A percentile compares a stretch with the other conserved stretches of the same genome.
Evolutionary conservation across 2,888 invertebrate species (phyloP).

Genomic region (Caenorhabditis macrosperma): DNA sequence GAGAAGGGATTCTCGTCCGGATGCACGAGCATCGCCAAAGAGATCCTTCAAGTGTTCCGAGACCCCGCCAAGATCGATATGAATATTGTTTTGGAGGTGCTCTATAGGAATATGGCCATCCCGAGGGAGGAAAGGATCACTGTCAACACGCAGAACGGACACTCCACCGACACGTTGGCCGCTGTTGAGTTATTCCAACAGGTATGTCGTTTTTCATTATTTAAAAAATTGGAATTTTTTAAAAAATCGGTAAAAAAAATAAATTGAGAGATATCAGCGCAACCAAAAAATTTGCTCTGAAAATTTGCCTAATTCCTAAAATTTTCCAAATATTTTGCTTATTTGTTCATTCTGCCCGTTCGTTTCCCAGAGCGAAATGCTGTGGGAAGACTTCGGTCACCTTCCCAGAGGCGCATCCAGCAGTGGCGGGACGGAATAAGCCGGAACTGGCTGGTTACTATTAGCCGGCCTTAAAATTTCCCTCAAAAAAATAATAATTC

Average conservation of each 20-base stretch:
- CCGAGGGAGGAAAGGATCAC: slow-evolving; percentile 31
- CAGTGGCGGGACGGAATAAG: no score
- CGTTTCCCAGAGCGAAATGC: no score
- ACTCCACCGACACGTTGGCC: slow-evolving; percentile 50
- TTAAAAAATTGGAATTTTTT: neutral
- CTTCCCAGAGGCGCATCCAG: no score
- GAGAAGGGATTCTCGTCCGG: slow-evolving; percentile 73
- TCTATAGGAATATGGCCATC: slow-evolving; percentile 63
- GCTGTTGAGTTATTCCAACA: slow-evolving; percentile 76
- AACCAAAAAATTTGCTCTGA: no score
- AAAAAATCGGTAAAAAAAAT: neutral
- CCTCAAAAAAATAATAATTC: no score
- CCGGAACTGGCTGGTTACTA: no score
- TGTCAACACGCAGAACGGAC: slow-evolving; percentile 7
- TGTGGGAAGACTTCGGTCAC: no score
- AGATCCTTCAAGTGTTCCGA: slow-evolving; percentile 56
- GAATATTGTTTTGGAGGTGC: slow-evolving; percentile 59
- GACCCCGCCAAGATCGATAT: slow-evolving; percentile 58
- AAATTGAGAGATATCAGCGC: no score
- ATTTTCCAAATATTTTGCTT: neutral
- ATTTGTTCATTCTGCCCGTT: no score
- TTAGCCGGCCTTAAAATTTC: no score
- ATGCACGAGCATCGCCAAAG: slow-evolving; percentile 73
- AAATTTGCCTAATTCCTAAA: no score
- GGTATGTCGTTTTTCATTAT: slow-evolving; percentile 50